phyloP scores from a whole-genome alignment of 2,113 vertebrate species.

The Alaudala cheleensis region DNA sequence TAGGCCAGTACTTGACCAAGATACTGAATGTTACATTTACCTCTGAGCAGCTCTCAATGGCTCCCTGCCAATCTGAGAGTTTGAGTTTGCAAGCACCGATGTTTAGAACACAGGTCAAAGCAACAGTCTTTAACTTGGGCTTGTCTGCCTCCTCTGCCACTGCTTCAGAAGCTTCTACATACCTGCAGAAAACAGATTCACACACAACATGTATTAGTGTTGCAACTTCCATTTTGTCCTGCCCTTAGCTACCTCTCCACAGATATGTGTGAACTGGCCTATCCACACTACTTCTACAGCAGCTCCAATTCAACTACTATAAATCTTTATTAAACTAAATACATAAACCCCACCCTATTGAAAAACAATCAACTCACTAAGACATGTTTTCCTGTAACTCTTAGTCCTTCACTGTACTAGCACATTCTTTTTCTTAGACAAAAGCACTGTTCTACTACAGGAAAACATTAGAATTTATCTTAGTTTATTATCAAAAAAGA shows the following conservation, averaged over 20 bases:
- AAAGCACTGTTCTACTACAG: background rate
- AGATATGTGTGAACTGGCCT: background rate
- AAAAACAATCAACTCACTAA: background rate
- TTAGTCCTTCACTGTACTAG: background rate
- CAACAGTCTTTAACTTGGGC: slow-evolving; percentile 80
- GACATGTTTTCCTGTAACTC: background rate
- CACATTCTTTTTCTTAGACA: background rate
- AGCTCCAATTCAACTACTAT: background rate
- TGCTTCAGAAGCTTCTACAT: slow-evolving; percentile 82
- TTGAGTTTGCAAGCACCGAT: slow-evolving; percentile 92
- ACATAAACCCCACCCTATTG: background rate
- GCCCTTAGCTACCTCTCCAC: background rate
- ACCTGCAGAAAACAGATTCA: slow-evolving; percentile 74
- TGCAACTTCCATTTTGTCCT: background rate
- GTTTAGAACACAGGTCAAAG: slow-evolving; percentile 90
- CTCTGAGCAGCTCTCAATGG: slow-evolving; percentile 88
- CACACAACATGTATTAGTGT: background rate
- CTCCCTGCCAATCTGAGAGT: slow-evolving; percentile 88
- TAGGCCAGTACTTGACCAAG: background rate
- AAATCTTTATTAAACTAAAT: background rate
- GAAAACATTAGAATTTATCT: background rate
- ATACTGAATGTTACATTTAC: slow-evolving; percentile 62
- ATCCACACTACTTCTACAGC: background rate
- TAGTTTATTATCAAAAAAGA: background rate
- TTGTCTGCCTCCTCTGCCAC: slow-evolving; percentile 73